phyloP scores from a whole-genome alignment of 2,888 invertebrate genomes.

The Ormyrus rosae region DNA sequence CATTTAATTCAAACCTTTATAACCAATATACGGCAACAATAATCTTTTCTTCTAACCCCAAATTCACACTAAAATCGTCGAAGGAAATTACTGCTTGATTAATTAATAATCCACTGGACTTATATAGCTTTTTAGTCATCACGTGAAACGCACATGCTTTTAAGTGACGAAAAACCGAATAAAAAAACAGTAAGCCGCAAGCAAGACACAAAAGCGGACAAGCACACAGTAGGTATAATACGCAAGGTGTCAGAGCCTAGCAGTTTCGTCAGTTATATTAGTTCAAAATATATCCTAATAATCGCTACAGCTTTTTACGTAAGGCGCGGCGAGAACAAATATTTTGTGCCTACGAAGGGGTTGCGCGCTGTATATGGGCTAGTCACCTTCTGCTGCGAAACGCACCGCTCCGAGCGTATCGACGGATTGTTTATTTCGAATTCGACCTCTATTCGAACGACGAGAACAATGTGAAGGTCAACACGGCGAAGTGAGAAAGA shows the following conservation, averaged over 20 bases:
- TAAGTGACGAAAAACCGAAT: not conserved
- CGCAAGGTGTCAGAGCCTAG: too few relatives aligned
- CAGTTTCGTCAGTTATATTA: not conserved
- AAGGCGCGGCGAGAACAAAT: too few relatives aligned
- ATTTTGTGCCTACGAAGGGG: too few relatives aligned
- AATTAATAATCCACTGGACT: not conserved
- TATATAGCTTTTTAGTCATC: not conserved
- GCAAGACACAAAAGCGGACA: not conserved
- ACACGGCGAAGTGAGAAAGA: too few relatives aligned
- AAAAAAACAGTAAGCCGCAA: not conserved
- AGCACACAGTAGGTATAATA: too few relatives aligned
- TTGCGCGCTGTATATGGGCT: too few relatives aligned
- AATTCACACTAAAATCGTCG: not conserved
- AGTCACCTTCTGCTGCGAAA: slow-evolving; percentile 19
- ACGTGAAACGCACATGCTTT: slow-evolving; percentile 43
- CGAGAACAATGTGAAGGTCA: slow-evolving; percentile 68
- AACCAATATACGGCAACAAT: not conserved
- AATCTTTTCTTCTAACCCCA: not conserved
- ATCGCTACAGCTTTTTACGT: too few relatives aligned
- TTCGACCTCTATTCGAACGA: slow-evolving; percentile 68
- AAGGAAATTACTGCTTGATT: slow-evolving; percentile 15
- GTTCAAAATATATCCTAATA: too few relatives aligned
- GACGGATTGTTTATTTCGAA: slow-evolving; percentile 58
- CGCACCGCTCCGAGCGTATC: not conserved
- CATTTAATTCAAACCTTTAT: not conserved